Evolutionary conservation across 2,797 vertebrate species (phyloP).

Genomic region (Rhinella marina): DNA sequence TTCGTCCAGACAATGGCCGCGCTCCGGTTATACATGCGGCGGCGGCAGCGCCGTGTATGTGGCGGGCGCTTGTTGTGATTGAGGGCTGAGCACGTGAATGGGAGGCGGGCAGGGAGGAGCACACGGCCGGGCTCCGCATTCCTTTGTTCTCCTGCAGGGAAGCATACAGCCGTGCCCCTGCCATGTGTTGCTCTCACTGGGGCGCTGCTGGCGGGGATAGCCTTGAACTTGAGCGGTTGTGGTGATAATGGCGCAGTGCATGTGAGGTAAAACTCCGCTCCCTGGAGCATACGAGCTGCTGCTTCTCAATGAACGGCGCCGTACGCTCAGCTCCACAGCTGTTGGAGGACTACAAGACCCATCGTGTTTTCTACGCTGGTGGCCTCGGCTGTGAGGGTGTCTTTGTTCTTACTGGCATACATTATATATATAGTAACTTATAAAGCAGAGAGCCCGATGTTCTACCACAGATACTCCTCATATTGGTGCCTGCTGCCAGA

Average conservation of each 20-base stretch:
- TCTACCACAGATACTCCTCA: no score
- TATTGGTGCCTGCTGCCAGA: neutral
- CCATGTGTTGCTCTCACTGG: neutral
- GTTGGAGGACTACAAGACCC: neutral
- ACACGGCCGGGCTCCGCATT: constrained; percentile 65
- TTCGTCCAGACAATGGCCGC: neutral
- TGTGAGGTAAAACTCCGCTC: neutral
- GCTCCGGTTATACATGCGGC: neutral
- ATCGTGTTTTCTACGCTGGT: neutral
- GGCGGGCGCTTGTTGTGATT: constrained; percentile 61
- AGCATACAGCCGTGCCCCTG: neutral
- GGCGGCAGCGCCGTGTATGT: neutral
- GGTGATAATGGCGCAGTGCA: no score
- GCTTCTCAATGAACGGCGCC: neutral
- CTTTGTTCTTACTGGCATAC: neutral
- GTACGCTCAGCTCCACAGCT: neutral
- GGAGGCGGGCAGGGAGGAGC: constrained; percentile 43
- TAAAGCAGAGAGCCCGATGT: no score
- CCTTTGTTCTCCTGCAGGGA: constrained; percentile 71
- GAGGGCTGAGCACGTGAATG: constrained; percentile 47
- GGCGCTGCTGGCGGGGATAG: neutral
- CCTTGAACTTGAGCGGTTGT: constrained; percentile 1
- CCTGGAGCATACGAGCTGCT: neutral
- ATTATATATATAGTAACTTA: neutral
- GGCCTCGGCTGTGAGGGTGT: neutral